phyloP scores from a whole-genome alignment of 2,888 invertebrate species.

The Silvanus unidentatus region DNA sequence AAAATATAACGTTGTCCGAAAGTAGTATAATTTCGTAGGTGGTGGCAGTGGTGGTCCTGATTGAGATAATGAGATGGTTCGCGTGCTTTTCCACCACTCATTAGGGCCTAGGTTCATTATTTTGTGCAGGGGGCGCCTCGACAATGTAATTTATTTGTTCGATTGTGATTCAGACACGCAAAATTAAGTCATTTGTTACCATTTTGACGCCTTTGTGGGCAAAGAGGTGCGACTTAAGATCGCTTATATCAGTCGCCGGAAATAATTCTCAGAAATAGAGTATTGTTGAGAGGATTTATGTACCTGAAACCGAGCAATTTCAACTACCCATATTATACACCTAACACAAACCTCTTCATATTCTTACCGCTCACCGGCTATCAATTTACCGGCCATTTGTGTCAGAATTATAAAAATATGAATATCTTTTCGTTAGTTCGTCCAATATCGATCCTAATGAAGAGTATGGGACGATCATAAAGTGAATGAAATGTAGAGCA shows the following conservation, averaged over 20 bases:
- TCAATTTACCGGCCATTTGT: no score
- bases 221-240: constrained; percentile 22
- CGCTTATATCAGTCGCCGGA: constrained; percentile 20
- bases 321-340: constrained; percentile 1
- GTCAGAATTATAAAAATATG: no score
- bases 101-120: constrained; percentile 27
- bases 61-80: constrained; percentile 27
- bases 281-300: constrained; percentile 12
- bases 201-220: constrained; percentile 24
- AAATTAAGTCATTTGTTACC: constrained; percentile 28
- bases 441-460: no score
- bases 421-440: no score
- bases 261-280: constrained; percentile 19
- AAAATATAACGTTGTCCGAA: no score
- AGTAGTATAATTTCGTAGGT: no score
- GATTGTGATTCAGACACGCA: constrained; percentile 24
- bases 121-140: constrained; percentile 11
- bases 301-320: constrained; percentile 11
- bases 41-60: constrained; percentile 7
- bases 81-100: constrained; percentile 30
- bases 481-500: no score
- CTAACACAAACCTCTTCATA: no score
- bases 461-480: no score
- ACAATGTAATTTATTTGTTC: constrained; percentile 27
- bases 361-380: no score